Evolutionary conservation across 2,888 invertebrate genomes (phyloP).

Genomic region (Drosophila recens): DNA sequence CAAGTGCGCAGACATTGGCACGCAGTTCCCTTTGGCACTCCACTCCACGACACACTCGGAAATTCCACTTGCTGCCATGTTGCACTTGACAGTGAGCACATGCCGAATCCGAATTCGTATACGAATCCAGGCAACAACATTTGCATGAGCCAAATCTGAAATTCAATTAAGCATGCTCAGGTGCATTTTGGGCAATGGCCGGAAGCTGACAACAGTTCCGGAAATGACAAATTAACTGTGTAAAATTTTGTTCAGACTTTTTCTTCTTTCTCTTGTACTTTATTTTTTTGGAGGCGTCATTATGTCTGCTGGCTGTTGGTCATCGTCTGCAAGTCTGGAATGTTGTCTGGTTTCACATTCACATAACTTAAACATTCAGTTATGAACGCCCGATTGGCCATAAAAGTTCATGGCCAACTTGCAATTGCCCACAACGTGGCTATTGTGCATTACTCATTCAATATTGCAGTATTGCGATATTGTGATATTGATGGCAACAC

Average conservation of each 20-base stretch:
- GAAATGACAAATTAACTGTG: conserved; percentile 60
- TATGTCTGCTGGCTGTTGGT: conserved; percentile 32
- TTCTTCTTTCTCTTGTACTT: not conserved
- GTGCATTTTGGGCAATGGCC: conserved; percentile 51
- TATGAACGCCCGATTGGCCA: conserved; percentile 34
- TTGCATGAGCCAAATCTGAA: conserved; percentile 53
- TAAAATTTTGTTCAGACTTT: conserved; percentile 33
- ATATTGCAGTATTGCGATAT: conserved; percentile 17
- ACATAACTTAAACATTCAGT: conserved; percentile 22
- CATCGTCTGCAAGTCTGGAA: conserved; percentile 31
- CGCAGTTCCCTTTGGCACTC: conserved; percentile 23
- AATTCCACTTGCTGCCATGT: conserved; percentile 21
- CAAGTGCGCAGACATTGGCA: conserved; percentile 72
- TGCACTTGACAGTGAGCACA: conserved; percentile 66
- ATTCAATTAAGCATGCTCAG: conserved; percentile 72
- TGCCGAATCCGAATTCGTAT: conserved; percentile 20
- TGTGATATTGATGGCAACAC: conserved; percentile 8
- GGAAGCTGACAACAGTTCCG: conserved; percentile 51
- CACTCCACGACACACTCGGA: not conserved
- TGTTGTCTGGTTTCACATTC: conserved; percentile 16
- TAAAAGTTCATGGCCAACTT: conserved; percentile 37
- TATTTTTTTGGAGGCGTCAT: conserved; percentile 33
- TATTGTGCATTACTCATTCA: conserved; percentile 35
- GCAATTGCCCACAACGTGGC: not conserved
- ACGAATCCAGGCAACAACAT: conserved; percentile 28